Percentiles rank a stretch among this genome's conserved stretches.
These are phyloP conservation scores for Morus bassanus DNA, from an alignment of 2,797 vertebrate species.

Conservation along the genomic window DNA sequence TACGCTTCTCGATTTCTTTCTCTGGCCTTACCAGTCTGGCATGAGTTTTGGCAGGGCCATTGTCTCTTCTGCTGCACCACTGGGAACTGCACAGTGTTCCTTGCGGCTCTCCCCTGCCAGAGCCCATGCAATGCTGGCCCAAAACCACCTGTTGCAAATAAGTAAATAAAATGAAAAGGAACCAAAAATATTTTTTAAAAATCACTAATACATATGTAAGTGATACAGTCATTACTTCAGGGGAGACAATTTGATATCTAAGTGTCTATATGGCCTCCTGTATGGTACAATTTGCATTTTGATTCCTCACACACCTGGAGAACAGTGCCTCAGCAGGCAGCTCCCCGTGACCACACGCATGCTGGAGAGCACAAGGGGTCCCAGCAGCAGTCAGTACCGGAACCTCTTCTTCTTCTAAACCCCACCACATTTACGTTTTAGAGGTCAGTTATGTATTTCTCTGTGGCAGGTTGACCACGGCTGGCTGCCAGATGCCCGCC, in stretches of 20 bases:
- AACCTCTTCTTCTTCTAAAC: background rate
- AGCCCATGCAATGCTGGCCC: rapidly evolving
- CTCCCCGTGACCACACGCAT: rapidly evolving
- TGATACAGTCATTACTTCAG: background rate
- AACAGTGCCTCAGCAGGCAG: background rate
- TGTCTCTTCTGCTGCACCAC: background rate
- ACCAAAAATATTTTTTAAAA: background rate
- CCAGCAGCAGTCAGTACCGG: background rate
- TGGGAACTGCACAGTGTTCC: background rate
- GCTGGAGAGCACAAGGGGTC: background rate
- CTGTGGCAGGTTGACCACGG: background rate
- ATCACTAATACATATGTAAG: background rate
- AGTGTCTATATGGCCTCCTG: background rate
- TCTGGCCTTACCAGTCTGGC: background rate
- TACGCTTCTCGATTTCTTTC: rapidly evolving
- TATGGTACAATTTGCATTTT: background rate
- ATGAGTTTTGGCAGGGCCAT: background rate
- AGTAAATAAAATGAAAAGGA: background rate
- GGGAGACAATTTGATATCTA: background rate
- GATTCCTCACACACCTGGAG: background rate
- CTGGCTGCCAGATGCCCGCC: background rate
- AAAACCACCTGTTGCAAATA: background rate
- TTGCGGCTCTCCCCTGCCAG: rapidly evolving
- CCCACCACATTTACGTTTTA: background rate
- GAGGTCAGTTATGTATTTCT: background rate